Base-by-base conservation (phyloP, 2,888 invertebrate species). In the Drosophila histrio region DNA sequence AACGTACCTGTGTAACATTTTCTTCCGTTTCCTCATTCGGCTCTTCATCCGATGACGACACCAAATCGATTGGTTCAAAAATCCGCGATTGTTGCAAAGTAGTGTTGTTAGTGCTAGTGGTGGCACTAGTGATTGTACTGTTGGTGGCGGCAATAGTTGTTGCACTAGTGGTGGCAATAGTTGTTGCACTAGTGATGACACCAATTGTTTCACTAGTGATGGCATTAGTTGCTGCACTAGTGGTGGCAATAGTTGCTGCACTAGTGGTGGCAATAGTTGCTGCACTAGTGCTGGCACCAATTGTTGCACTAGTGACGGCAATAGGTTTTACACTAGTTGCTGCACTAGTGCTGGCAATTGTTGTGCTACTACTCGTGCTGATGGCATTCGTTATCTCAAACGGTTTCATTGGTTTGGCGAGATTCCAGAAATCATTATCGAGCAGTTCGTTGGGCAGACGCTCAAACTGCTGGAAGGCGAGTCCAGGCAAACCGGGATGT, bases 391-490 rank as follows among this genome's bases (percentile, higher is more conserved):
- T n/a, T n/a, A n/a, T n/a, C n/a, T n/a, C 11, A 6, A 19, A 2
- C n/a, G 6, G 1, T 1, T 17, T 9, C 0, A 52, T 39, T 38
- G 93, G 64, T 93, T 93, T 39, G 93, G 93, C 34, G 93, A 91
- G 26, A 92, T 89, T 0, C 93, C 86, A 81, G 30, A 34, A 43
- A 2, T 50, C 6, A 2, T 0, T 3, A 6, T 82, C 74, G 13
- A 53, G 74, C 2, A 70, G 2, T n/a, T 83, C 67, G 13, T 56
- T 64, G 11, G 3, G 0, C 7, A 82, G 60, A 1, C 80, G 65
- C 4, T 92, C 34, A 61, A 81, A 91, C 92, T 93, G 75, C 93
- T 93, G 22, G 93, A 91, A 15, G 92, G 91, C 94, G 93, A 94
- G 17, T 93, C 89, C 0, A 93, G 93, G 3, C 5, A 0, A 0